A percentile compares a stretch with the other conserved stretches of the same genome.
Conservation (phyloP, 2,113 vertebrate species). For the Gobiocypris rarus region DNA sequence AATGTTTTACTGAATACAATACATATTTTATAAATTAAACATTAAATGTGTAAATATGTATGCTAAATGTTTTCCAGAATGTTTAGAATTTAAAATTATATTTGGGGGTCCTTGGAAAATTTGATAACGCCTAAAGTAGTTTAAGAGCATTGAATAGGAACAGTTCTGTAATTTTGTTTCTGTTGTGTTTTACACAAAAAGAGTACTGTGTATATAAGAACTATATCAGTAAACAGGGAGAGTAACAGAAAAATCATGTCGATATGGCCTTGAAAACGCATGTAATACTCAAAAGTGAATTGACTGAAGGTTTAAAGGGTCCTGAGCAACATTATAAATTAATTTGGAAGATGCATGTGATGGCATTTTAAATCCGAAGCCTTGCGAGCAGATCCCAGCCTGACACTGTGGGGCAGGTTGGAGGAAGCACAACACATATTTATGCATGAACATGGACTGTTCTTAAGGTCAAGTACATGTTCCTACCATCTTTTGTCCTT, state of each 20-base stretch:
- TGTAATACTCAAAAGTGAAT: not conserved
- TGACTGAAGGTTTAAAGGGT: not conserved
- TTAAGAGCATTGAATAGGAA: not conserved
- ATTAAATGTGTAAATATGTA: not conserved
- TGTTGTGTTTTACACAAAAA: not conserved
- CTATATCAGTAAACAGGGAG: not conserved
- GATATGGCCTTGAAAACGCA: slow-evolving; percentile 3
- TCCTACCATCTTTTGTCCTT: slow-evolving; percentile 21
- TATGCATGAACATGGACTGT: slow-evolving; percentile 46
- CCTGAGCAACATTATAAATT: slow-evolving; percentile 26
- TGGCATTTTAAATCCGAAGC: not conserved
- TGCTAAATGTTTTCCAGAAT: no score
- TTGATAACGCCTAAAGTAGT: not conserved
- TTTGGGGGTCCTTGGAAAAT: not conserved
- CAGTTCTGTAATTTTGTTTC: not conserved
- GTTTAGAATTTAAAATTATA: not conserved
- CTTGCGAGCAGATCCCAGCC: not conserved
- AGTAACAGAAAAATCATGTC: not conserved
- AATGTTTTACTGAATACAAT: not conserved
- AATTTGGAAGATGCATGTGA: not conserved
- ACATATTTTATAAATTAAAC: not conserved
- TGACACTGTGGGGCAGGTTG: slow-evolving; percentile 32
- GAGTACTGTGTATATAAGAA: not conserved
- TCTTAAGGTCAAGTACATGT: slow-evolving; percentile 19
- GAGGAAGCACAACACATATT: slow-evolving; percentile 34